phyloP scores from a whole-genome alignment of 2,888 invertebrate species.

The Willowsia nigromaculata region DNA sequence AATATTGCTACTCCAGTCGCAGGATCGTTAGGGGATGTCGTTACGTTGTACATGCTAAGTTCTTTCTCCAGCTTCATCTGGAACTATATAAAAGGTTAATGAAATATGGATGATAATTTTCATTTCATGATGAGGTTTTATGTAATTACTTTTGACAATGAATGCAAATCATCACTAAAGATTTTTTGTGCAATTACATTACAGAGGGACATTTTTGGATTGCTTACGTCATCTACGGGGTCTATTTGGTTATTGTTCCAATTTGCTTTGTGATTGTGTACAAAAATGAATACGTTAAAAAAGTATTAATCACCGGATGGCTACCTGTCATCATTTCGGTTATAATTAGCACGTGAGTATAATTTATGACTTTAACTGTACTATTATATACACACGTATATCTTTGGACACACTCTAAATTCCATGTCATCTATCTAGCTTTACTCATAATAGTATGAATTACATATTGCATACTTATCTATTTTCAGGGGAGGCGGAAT shows the following conservation, averaged over 20 bases:
- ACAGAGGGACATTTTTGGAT: constrained; percentile 82
- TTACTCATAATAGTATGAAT: not conserved
- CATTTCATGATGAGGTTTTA: not conserved
- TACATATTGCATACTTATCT: not conserved
- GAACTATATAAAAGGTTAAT: constrained; percentile 53
- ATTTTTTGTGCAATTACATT: constrained; percentile 13
- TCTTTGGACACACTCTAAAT: not conserved
- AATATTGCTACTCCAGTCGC: constrained; percentile 85
- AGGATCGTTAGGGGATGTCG: constrained; percentile 86
- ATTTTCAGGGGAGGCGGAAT: constrained; percentile 85
- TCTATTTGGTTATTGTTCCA: constrained; percentile 85
- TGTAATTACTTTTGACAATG: too few relatives aligned
- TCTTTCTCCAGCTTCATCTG: constrained; percentile 82
- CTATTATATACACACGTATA: not conserved
- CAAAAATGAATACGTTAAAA: constrained; percentile 86
- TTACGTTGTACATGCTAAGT: constrained; percentile 85
- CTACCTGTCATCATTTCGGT: constrained; percentile 87
- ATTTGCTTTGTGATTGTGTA: constrained; percentile 88
- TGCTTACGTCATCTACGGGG: constrained; percentile 84
- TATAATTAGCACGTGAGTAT: constrained; percentile 85
- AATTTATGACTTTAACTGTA: not conserved
- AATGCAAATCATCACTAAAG: too few relatives aligned
- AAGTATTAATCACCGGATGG: constrained; percentile 88
- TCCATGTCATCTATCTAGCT: not conserved
- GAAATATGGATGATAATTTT: not conserved